A percentile compares a stretch with the other conserved stretches of the same genome.
These are phyloP conservation scores for Taurulus bubalis DNA, from an alignment of 2,113 vertebrate genomes.

Conservation along the genomic window DNA sequence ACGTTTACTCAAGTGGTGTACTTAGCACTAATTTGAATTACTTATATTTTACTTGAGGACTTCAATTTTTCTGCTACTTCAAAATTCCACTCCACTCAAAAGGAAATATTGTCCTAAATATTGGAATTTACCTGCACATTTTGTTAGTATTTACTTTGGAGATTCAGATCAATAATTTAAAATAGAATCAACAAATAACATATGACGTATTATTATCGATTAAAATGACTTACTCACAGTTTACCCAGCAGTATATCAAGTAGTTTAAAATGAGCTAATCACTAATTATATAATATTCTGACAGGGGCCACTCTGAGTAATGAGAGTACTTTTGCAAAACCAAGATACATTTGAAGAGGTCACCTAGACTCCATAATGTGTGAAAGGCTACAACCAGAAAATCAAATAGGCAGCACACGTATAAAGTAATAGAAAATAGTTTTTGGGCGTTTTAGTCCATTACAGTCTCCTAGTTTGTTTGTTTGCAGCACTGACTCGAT, in stretches of 20 bases:
- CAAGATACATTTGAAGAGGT: background rate
- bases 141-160: background rate
- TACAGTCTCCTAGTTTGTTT: background rate
- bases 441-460: background rate
- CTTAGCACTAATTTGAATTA: background rate
- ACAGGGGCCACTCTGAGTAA: background rate
- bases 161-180: background rate
- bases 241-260: background rate
- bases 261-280: background rate
- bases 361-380: background rate
- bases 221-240: background rate
- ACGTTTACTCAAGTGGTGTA: background rate
- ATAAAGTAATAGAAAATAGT: background rate
- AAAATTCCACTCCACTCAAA: background rate
- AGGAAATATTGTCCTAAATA: background rate
- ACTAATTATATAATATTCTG: background rate
- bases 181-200: background rate
- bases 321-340: background rate
- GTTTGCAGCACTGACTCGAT: background rate
- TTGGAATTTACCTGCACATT: background rate
- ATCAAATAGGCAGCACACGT: too few relatives aligned
- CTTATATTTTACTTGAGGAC: background rate
- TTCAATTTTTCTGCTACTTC: background rate
- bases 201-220: background rate
- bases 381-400: background rate